These are phyloP conservation scores for Eupeodes latifasciatus DNA, from an alignment of 2,888 invertebrate species.

Conservation along the genomic window DNA sequence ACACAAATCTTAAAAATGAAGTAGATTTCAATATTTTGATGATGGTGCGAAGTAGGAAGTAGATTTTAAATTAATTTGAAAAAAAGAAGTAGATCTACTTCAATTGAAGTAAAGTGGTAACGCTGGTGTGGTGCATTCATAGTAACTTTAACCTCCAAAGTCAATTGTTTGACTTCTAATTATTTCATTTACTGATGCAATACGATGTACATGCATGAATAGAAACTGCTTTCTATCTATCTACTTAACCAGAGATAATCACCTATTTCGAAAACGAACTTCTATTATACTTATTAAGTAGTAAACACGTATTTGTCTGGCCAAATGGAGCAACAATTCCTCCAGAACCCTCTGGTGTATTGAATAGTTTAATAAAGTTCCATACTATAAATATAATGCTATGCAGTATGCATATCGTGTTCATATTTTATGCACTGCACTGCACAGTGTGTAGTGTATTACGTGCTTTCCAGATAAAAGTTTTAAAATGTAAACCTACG, in stretches of 20 bases:
- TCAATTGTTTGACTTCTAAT: too few relatives aligned
- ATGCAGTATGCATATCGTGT: slow-evolving; percentile 18
- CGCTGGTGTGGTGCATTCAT: too few relatives aligned
- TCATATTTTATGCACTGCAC: slow-evolving; percentile 32
- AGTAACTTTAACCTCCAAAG: too few relatives aligned
- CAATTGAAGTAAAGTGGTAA: too few relatives aligned
- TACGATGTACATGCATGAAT: background rate
- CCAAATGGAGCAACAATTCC: slow-evolving; percentile 28
- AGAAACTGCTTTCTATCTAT: background rate
- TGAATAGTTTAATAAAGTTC: slow-evolving; percentile 41
- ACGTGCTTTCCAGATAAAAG: slow-evolving; percentile 37
- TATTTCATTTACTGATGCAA: too few relatives aligned
- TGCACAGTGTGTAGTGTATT: background rate
- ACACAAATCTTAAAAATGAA: too few relatives aligned
- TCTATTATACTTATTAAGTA: slow-evolving; percentile 18
- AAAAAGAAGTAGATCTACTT: too few relatives aligned
- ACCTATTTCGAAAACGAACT: background rate
- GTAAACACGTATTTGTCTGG: slow-evolving; percentile 38
- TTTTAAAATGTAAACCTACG: slow-evolving; percentile 2
- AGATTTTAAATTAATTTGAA: too few relatives aligned
- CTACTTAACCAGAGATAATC: background rate
- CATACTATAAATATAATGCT: background rate
- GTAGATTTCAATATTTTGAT: too few relatives aligned
- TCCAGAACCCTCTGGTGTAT: slow-evolving; percentile 9
- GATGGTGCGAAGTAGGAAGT: too few relatives aligned